phyloP scores from a whole-genome alignment of 2,888 invertebrate species.

The Celastrina argiolus region DNA sequence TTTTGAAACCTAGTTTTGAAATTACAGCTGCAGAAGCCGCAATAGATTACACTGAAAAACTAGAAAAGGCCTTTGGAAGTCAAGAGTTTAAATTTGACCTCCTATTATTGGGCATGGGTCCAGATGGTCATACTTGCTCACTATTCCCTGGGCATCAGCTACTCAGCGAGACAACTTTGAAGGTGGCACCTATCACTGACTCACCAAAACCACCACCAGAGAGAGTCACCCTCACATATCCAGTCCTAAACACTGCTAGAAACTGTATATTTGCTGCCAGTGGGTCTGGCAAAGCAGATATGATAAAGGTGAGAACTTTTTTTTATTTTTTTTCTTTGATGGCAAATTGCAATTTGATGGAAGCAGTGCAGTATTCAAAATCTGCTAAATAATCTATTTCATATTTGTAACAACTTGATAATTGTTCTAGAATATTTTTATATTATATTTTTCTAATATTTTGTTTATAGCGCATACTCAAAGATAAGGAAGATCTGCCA shows the following conservation, averaged over 20 bases:
- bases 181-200: conserved; percentile 91
- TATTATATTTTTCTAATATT: conserved; percentile 13
- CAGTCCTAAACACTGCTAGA: conserved; percentile 91
- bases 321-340: not conserved
- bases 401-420: no score
- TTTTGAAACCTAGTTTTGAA: not conserved
- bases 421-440: not conserved
- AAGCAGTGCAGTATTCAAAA: no score
- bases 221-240: conserved; percentile 94
- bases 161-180: conserved; percentile 78
- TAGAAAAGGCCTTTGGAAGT: conserved; percentile 79
- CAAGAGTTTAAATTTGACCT: conserved; percentile 85
- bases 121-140: conserved; percentile 99
- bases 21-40: conserved; percentile 86
- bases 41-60: conserved; percentile 82
- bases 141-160: conserved; percentile 91
- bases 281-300: conserved; percentile 92
- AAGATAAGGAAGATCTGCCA: conserved; percentile 86
- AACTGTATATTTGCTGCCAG: conserved; percentile 90
- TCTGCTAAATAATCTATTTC: no score
- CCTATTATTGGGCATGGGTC: conserved; percentile 96
- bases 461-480: conserved; percentile 85
- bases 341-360: not conserved
- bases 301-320: conserved; percentile 83
- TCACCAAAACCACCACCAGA: conserved; percentile 97